phyloP scores from a whole-genome alignment of 2,888 invertebrate genomes.

The Sinotaia quadrata region DNA sequence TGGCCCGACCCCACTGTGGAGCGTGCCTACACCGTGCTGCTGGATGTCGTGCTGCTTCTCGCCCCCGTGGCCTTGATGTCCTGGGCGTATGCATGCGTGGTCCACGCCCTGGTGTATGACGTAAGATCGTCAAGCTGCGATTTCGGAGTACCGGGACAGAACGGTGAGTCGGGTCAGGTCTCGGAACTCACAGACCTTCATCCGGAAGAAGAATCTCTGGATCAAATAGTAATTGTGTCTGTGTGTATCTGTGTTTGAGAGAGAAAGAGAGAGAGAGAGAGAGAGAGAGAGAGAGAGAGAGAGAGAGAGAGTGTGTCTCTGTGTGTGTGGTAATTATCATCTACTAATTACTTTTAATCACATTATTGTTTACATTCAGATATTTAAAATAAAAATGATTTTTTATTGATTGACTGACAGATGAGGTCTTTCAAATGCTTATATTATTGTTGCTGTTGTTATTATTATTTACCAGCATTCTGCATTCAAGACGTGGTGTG shows the following conservation, averaged over 20 bases:
- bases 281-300: background rate
- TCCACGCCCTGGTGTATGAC: conserved; percentile 68
- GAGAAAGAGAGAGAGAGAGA: background rate
- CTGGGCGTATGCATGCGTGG: conserved; percentile 77
- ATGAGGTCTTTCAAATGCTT: no score
- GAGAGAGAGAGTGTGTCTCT: background rate
- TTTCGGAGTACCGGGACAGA: conserved; percentile 10
- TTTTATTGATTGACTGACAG: no score
- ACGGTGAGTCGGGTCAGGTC: no score
- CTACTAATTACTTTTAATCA: no score
- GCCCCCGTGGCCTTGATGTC: conserved; percentile 85
- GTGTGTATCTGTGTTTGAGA: background rate
- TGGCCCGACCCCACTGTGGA: conserved; percentile 75
- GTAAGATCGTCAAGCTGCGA: conserved; percentile 49
- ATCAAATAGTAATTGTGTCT: background rate
- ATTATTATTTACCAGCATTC: no score
- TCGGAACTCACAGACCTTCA: no score
- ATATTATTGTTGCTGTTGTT: no score
- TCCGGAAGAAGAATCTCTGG: no score
- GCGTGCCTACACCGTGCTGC: conserved; percentile 80
- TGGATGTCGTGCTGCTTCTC: conserved; percentile 82
- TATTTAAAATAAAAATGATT: no score
- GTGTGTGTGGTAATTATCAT: no score
- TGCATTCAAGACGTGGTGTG: no score
- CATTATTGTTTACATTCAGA: no score